Percentiles rank a stretch among this genome's conserved stretches.
These are phyloP conservation scores for Calameuta filiformis DNA, from an alignment of 2,888 invertebrate species.

Conservation along the genomic window DNA sequence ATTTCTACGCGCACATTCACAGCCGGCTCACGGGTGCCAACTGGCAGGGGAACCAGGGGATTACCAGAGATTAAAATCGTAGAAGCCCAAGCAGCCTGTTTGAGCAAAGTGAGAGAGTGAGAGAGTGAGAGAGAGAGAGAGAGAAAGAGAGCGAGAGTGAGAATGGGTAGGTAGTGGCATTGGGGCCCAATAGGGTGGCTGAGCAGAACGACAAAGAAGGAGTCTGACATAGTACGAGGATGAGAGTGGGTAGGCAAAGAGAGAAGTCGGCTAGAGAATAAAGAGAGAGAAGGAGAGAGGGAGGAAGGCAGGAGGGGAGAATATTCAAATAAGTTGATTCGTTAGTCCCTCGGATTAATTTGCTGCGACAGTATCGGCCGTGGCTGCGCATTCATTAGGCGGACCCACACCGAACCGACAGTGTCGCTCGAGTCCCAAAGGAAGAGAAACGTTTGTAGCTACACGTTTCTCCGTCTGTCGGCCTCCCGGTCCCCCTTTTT, in stretches of 20 bases:
- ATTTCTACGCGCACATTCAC: background rate
- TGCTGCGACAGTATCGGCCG: slow-evolving; percentile 48
- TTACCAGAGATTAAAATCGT: slow-evolving; percentile 37
- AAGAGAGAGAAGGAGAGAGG: background rate
- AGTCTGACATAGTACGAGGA: background rate
- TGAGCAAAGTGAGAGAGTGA: background rate
- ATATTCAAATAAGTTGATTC: slow-evolving; percentile 58
- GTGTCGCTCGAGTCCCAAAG: slow-evolving; percentile 23
- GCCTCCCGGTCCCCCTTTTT: background rate
- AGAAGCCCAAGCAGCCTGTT: slow-evolving; percentile 8
- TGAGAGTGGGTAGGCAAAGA: no score
- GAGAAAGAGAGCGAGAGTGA: background rate
- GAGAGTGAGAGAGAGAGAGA: background rate
- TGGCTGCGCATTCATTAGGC: slow-evolving; percentile 51
- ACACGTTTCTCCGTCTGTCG: slow-evolving; percentile 1
- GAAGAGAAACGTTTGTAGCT: background rate
- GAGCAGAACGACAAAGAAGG: background rate
- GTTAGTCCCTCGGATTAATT: slow-evolving; percentile 60
- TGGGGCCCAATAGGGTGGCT: no score
- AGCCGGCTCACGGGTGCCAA: no score
- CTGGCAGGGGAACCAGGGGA: slow-evolving; percentile 15
- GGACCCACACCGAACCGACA: slow-evolving; percentile 16
- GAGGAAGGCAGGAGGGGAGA: slow-evolving; percentile 10
- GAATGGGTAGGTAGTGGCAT: background rate
- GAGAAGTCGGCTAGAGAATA: background rate